These are phyloP conservation scores for Andricus quercusramuli DNA, from an alignment of 2,888 invertebrate genomes.

Conservation along the genomic window DNA sequence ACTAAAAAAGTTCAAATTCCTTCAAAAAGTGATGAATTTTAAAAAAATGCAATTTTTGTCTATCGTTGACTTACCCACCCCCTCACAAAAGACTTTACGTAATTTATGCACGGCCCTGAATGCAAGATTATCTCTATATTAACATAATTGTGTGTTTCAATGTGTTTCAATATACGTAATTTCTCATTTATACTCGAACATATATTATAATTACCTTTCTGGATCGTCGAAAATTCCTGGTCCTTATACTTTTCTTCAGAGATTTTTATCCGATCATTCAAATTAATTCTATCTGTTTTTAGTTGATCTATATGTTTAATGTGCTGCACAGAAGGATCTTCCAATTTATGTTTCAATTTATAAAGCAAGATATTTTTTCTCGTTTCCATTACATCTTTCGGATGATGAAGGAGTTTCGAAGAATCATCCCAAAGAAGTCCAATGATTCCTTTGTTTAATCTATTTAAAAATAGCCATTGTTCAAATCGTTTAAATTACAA, in stretches of 20 bases:
- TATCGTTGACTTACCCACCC: no score
- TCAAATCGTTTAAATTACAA: background rate
- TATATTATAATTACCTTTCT: constrained; percentile 62
- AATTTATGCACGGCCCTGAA: no score
- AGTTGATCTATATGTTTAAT: constrained; percentile 58
- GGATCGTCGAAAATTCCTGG: constrained; percentile 63
- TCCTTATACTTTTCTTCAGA: constrained; percentile 63
- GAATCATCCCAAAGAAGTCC: constrained; percentile 69
- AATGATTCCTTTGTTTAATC: constrained; percentile 66
- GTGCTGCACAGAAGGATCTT: constrained; percentile 58
- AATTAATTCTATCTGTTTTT: constrained; percentile 53
- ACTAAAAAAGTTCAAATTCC: no score
- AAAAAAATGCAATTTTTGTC: no score
- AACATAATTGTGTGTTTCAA: no score
- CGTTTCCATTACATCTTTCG: constrained; percentile 58
- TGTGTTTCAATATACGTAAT: no score
- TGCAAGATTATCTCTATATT: no score
- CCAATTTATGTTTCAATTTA: constrained; percentile 58
- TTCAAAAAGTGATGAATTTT: no score
- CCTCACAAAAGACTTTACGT: no score
- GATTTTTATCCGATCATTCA: constrained; percentile 59
- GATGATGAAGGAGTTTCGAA: constrained; percentile 57
- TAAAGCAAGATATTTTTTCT: constrained; percentile 69
- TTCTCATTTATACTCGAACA: no score
- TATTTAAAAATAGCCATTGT: constrained; percentile 42